Conservation (phyloP, 2,888 invertebrate species). For the Deroplatys truncata region DNA sequence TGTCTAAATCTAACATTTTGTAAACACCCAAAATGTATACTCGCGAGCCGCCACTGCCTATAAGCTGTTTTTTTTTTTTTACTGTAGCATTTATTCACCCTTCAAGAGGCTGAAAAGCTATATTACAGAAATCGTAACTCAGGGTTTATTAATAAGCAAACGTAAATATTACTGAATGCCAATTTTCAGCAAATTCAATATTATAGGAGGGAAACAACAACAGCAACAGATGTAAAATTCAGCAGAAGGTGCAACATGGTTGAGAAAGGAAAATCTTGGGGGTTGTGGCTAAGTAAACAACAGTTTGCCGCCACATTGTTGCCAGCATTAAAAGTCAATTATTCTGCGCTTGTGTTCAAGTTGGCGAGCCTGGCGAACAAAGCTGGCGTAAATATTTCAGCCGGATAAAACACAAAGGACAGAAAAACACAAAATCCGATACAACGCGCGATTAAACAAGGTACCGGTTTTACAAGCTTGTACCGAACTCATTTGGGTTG, state of each 20-base stretch:
- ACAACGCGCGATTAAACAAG: background rate
- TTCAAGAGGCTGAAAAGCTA: no score
- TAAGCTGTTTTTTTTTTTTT: no score
- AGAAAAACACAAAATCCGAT: background rate
- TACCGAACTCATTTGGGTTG: background rate
- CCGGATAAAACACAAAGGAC: background rate
- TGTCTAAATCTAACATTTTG: no score
- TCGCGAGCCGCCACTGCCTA: no score
- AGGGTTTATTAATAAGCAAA: no score
- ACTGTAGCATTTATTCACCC: no score
- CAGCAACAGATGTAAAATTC: background rate
- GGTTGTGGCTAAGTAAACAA: background rate
- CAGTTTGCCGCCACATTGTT: background rate
- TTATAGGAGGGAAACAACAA: background rate
- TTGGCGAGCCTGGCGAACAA: background rate
- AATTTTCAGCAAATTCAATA: no score
- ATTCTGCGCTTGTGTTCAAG: background rate
- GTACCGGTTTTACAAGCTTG: background rate
- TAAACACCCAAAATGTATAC: no score
- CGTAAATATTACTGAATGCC: no score
- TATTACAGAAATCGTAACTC: no score
- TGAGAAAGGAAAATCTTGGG: background rate
- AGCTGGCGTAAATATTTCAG: background rate
- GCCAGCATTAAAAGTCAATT: background rate
- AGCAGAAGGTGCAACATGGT: background rate